phyloP scores from a whole-genome alignment of 2,797 vertebrate genomes.

The Pseudochirops corinnae region DNA sequence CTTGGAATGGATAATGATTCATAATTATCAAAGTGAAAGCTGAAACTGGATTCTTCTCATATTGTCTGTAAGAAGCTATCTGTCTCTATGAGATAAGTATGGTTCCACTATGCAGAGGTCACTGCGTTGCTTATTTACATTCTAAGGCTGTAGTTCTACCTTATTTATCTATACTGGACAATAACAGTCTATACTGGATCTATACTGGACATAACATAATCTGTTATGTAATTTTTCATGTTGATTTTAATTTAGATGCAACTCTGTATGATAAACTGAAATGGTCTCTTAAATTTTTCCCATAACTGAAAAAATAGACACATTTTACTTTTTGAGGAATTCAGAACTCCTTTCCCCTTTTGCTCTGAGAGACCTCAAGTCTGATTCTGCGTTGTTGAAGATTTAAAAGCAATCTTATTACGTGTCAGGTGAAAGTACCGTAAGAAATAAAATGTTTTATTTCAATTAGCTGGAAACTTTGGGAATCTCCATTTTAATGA shows the following conservation, averaged over 20 bases:
- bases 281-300: neutral
- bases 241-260: constrained; percentile 29
- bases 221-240: neutral
- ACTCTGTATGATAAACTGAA: neutral
- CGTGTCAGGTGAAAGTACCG: neutral
- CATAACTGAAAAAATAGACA: neutral
- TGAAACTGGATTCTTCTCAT: constrained; percentile 35
- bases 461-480: neutral
- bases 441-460: constrained; percentile 17
- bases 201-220: no score
- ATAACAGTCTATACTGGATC: no score
- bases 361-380: constrained; percentile 13
- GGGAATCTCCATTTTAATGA: neutral
- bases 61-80: constrained; percentile 37
- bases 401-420: constrained; percentile 6
- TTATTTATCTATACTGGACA: neutral
- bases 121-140: constrained; percentile 28
- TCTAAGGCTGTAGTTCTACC: constrained; percentile 8
- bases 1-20: constrained; percentile 13
- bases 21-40: constrained; percentile 32
- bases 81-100: neutral
- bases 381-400: constrained; percentile 14
- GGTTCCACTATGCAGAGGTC: constrained; percentile 8
- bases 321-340: neutral
- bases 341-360: neutral